Conservation (phyloP, 1,140 invertebrate species). For the Hyphantria cunea region DNA sequence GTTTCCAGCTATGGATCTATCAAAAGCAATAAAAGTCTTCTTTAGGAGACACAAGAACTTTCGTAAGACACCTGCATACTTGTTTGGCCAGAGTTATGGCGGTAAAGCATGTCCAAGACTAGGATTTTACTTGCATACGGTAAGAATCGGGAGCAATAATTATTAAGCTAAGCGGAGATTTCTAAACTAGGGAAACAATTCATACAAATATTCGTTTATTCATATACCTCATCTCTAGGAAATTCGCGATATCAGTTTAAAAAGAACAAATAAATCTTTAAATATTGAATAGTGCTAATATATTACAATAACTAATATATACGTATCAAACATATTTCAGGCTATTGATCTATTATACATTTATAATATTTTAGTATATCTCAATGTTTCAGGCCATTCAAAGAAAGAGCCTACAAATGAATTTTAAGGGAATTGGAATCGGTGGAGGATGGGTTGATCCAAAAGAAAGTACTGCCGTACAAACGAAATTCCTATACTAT, state of each 20-base stretch:
- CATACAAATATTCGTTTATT: background rate
- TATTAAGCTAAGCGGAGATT: no score
- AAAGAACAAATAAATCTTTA: no score
- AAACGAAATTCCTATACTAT: conserved; percentile 55
- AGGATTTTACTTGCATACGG: conserved; percentile 75
- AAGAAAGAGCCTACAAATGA: conserved; percentile 83
- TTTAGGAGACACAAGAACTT: conserved; percentile 82
- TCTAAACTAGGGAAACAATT: conserved; percentile 19
- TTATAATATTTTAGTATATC: no score
- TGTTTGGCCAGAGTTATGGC: conserved; percentile 88
- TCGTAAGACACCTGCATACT: conserved; percentile 84
- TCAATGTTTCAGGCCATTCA: conserved; percentile 81
- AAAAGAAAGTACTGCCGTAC: conserved; percentile 56
- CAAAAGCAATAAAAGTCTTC: conserved; percentile 74
- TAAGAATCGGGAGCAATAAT: conserved; percentile 38
- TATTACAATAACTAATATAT: no score
- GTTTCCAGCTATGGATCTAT: conserved; percentile 58
- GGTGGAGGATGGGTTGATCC: conserved; percentile 91
- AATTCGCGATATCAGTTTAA: no score
- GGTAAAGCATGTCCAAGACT: conserved; percentile 87
- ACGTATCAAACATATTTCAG: conserved; percentile 57
- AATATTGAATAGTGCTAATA: no score
- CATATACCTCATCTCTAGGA: no score
- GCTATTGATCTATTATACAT: no score
- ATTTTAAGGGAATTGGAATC: conserved; percentile 88